phyloP scores from a whole-genome alignment of 2,113 vertebrate genomes.

The Cebidichthys violaceus region DNA sequence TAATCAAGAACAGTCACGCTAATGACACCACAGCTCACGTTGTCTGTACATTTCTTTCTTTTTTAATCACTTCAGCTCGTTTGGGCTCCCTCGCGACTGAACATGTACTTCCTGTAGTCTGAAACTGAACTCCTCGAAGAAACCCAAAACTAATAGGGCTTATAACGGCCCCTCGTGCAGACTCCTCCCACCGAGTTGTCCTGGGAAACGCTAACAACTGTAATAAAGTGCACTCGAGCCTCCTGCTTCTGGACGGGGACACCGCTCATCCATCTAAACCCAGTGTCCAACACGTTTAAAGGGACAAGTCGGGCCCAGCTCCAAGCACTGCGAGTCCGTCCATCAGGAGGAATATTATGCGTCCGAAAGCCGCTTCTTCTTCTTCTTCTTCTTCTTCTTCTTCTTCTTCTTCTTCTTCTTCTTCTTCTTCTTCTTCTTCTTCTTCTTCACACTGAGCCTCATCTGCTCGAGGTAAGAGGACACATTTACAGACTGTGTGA shows the following conservation, averaged over 20 bases:
- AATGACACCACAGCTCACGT: not conserved
- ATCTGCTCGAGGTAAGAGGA: constrained; percentile 71
- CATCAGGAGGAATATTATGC: constrained; percentile 67
- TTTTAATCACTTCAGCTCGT: not conserved
- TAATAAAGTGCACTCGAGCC: constrained; percentile 54
- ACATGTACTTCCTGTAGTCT: not conserved
- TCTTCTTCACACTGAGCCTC: constrained; percentile 54
- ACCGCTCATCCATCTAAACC: not conserved
- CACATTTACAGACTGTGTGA: not conserved
- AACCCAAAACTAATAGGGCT: constrained; percentile 8
- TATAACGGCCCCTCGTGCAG: constrained; percentile 18
- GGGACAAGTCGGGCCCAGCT: constrained; percentile 1
- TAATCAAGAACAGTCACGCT: not conserved
- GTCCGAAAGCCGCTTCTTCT: constrained; percentile 27
- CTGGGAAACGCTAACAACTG: constrained; percentile 81
- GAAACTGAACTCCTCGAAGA: not conserved
- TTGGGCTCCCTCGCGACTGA: no score
- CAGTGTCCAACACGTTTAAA: not conserved
- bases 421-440: not conserved
- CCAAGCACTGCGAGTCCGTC: not conserved
- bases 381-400: constrained; percentile 8
- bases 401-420: not conserved
- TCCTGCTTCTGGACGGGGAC: constrained; percentile 3
- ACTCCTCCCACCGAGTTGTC: constrained; percentile 76
- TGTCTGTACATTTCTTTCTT: no score